Base-by-base conservation (phyloP, 1,140 invertebrate species). In the Tetramorium simillimum region DNA sequence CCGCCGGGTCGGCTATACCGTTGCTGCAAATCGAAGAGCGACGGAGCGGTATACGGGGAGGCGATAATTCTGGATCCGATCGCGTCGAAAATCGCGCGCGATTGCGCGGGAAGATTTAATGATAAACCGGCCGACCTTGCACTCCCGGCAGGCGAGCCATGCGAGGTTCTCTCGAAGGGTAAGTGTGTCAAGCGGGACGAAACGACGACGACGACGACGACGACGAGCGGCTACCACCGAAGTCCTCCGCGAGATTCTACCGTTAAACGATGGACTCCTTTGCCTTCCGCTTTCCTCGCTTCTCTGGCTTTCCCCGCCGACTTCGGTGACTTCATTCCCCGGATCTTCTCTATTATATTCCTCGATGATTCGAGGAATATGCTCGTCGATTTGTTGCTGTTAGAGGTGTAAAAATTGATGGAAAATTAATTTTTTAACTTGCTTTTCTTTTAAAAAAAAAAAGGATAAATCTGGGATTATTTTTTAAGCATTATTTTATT, bases 161-260 rank as follows among this genome's bases (percentile, higher is more conserved):
- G 73, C 86, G 82, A 86, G 84, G 82, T 88, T 69, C 87, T 86
- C 85, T 28, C 63, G 43, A 33, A 33, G 33, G 16, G 76, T 89
- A 92, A 92, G 90, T 92, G 90, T 92, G 90, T 91, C 91, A 88
- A 91, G 82, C 89, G 89, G 90, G 85, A 89, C 80, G 78, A 91
- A 91, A 86, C 88, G 18, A 46, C 43, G 43, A 53, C 40, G 90
- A 81, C 37, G 33, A 70, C 88, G 18, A 46, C 43, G 43, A 53
- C 40, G 90, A 81, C 37, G 33, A 70, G 82, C 53, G 81, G 75
- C 86, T 73, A 73, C 62, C 58, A 60, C 88, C 88, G 65, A 85
- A 82, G 76, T 86, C 89, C 86, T 86, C 82, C 82, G 90, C 86
- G 77, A 91, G 86, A 91, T 91, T 90, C 89, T 91, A 91, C 89